Conservation (phyloP, 2,888 invertebrate species). For the Corythucha ciliata region DNA sequence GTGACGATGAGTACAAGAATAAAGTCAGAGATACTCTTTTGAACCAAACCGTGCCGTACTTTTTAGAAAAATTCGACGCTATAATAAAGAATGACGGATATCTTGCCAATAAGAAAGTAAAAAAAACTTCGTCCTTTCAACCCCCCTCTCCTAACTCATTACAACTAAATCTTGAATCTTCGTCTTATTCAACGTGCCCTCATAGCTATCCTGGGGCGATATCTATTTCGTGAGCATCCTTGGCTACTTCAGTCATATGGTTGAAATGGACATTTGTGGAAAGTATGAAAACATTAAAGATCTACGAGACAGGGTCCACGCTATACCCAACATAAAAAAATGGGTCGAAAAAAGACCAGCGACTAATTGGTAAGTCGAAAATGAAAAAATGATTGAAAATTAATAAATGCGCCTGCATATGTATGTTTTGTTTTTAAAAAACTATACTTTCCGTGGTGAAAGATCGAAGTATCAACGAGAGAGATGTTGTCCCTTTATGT, state of each 20-base stretch:
- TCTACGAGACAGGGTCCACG: constrained; percentile 39
- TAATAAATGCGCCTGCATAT: too few species aligned
- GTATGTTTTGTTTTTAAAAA: too few species aligned
- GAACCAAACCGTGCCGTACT: constrained; percentile 32
- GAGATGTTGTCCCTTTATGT: too few species aligned
- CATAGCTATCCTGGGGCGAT: constrained; percentile 42
- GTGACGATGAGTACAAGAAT: constrained; percentile 35
- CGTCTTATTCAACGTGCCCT: constrained; percentile 4
- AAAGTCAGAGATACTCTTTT: constrained; percentile 31
- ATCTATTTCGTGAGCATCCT: constrained; percentile 39
- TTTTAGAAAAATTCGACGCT: constrained; percentile 32
- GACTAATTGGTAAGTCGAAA: constrained; percentile 28
- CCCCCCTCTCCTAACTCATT: not conserved
- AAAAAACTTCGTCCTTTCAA: not conserved
- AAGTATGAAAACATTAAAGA: constrained; percentile 39
- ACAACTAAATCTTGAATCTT: not conserved
- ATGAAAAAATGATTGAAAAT: too few species aligned
- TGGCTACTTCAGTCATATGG: constrained; percentile 38
- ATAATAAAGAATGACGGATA: constrained; percentile 32
- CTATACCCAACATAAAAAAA: constrained; percentile 40
- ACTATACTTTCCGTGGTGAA: too few species aligned
- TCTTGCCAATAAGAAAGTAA: constrained; percentile 34
- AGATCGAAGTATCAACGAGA: too few species aligned
- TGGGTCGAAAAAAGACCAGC: constrained; percentile 37
- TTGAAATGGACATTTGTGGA: constrained; percentile 37